These are phyloP conservation scores for Damaliscus lunatus DNA, from an alignment of 2,113 vertebrate genomes.

Conservation along the genomic window DNA sequence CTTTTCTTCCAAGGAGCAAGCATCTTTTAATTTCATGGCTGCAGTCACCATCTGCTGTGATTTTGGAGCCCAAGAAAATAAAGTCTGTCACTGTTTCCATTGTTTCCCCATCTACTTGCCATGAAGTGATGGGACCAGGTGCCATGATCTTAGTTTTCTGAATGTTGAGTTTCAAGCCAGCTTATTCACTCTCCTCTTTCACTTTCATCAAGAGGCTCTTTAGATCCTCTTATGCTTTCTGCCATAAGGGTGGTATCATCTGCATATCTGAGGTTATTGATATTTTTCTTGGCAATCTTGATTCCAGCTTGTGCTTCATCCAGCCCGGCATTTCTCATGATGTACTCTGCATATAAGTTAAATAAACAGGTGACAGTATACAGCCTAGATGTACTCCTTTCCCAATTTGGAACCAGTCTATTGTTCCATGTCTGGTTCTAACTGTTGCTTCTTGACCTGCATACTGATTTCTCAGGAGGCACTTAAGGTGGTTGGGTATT, in stretches of 20 bases:
- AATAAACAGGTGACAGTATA: not conserved
- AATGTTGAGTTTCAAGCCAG: not conserved
- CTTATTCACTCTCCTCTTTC: not conserved
- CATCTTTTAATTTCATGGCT: not conserved
- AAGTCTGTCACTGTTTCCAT: not conserved
- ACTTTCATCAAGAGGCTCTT: not conserved
- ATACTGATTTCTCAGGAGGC: not conserved
- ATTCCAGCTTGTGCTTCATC: not conserved
- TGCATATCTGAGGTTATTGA: not conserved
- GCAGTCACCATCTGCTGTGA: not conserved
- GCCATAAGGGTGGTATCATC: not conserved
- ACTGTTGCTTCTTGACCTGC: not conserved
- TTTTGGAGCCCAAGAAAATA: not conserved
- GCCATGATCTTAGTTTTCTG: not conserved
- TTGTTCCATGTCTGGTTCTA: not conserved
- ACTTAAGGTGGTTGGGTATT: not conserved
- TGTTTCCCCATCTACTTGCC: not conserved
- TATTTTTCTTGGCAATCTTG: not conserved
- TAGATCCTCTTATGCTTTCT: not conserved
- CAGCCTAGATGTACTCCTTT: not conserved
- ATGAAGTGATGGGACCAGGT: not conserved
- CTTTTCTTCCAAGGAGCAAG: not conserved
- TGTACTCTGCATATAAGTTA: not conserved
- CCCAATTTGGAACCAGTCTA: not conserved
- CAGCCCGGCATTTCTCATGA: not conserved